Percentiles rank a stretch among this genome's conserved stretches.
Evolutionary conservation across 64 coral and sea anemone genomes (phyloP).

Genomic region (Dendrophyllia cribrosa): DNA sequence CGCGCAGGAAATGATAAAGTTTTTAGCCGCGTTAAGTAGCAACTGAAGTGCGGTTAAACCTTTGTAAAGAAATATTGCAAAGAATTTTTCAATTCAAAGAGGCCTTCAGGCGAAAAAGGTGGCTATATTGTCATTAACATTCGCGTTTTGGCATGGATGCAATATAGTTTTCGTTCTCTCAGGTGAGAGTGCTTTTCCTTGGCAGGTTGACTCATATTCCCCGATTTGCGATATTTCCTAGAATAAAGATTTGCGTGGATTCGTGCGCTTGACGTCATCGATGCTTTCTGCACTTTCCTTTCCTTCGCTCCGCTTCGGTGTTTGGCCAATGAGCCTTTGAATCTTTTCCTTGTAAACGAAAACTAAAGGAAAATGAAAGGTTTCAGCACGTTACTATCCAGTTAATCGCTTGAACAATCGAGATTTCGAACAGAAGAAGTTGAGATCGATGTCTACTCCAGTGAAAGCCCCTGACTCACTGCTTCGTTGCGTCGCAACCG

Average conservation of each 20-base stretch:
- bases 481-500: slow-evolving; percentile 47
- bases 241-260: slow-evolving; percentile 32
- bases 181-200: slow-evolving; percentile 25
- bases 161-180: slow-evolving; percentile 47
- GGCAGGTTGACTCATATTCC: slow-evolving; percentile 39
- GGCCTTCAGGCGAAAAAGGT: slow-evolving; percentile 38
- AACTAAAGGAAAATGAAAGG: neutral
- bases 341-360: neutral
- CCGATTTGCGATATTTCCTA: slow-evolving; percentile 20
- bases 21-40: slow-evolving; percentile 1
- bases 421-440: neutral
- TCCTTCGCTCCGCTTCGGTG: neutral
- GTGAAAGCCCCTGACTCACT: neutral
- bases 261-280: slow-evolving; percentile 48
- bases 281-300: slow-evolving; percentile 7
- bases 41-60: slow-evolving; percentile 39
- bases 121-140: slow-evolving; percentile 81
- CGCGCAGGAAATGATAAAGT: neutral
- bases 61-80: slow-evolving; percentile 47
- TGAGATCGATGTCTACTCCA: neutral
- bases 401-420: neutral
- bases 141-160: slow-evolving; percentile 23
- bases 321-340: neutral
- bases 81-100: slow-evolving; percentile 59
- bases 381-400: neutral